Conservation (phyloP, 2,888 invertebrate species). For the Brachynemurus nebulosus region DNA sequence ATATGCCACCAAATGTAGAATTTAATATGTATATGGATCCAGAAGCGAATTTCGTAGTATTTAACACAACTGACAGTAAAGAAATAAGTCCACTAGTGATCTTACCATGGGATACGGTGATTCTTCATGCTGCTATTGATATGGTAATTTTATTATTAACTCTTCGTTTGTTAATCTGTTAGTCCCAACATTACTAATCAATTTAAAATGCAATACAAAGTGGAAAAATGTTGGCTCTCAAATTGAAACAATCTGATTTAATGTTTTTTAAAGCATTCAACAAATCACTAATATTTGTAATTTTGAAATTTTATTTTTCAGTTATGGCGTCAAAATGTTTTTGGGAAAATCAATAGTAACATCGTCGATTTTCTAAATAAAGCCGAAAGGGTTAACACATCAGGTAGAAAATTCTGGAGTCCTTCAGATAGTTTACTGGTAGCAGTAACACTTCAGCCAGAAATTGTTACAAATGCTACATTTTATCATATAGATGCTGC, state of each 20-base stretch:
- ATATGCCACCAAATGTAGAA: conserved; percentile 32
- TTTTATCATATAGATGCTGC: not conserved
- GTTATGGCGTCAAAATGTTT: conserved; percentile 27
- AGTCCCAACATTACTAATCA: too few species aligned
- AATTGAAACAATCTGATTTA: not conserved
- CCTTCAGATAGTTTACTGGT: not conserved
- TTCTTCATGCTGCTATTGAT: conserved; percentile 11
- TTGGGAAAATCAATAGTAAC: conserved; percentile 24
- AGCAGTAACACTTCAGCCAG: conserved; percentile 1
- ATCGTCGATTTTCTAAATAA: conserved; percentile 24
- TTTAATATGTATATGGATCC: conserved; percentile 46
- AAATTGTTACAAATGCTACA: not conserved
- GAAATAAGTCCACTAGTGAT: not conserved
- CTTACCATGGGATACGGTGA: conserved; percentile 9
- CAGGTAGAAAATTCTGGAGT: not conserved
- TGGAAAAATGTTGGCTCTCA: too few species aligned
- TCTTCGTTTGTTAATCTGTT: too few species aligned
- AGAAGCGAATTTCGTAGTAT: conserved; percentile 23
- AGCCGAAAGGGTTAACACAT: not conserved
- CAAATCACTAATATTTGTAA: not conserved
- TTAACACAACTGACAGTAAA: conserved; percentile 3
- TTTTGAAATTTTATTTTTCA: conserved; percentile 13
- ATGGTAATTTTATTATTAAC: conserved; percentile 1
- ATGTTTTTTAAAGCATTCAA: not conserved
- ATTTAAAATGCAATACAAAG: too few species aligned